A percentile compares a stretch with the other conserved stretches of the same genome.
phyloP scores from a whole-genome alignment of 2,888 invertebrate species.

The Reticulitermes lucifugus region DNA sequence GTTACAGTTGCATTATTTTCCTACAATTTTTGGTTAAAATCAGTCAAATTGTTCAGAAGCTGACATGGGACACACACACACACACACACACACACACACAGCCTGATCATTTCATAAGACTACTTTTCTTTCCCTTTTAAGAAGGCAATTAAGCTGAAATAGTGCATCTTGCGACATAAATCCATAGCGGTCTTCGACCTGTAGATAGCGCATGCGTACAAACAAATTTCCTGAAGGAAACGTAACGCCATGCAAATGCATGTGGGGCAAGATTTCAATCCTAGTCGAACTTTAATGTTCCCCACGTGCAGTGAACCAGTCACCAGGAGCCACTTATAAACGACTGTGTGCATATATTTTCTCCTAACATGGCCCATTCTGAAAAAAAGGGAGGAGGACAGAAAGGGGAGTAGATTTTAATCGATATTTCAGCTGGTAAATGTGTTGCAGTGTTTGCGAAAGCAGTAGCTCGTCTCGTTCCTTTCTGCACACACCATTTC shows the following conservation, averaged over 20 bases:
- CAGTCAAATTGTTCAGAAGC: too few species aligned
- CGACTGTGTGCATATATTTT: conserved; percentile 1
- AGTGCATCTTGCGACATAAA: background rate
- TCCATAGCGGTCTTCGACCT: background rate
- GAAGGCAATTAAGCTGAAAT: background rate
- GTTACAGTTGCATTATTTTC: too few species aligned
- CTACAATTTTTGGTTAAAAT: too few species aligned
- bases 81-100: too few species aligned
- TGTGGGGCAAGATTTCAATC: conserved; percentile 1
- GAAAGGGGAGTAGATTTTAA: background rate
- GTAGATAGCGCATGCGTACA: background rate
- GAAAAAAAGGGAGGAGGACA: background rate
- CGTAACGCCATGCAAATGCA: background rate
- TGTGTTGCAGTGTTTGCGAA: conserved; percentile 1
- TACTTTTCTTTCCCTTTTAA: too few species aligned
- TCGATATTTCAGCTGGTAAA: conserved; percentile 10
- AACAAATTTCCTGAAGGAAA: background rate
- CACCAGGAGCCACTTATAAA: conserved; percentile 1
- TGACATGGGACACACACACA: too few species aligned
- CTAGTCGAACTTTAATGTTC: background rate
- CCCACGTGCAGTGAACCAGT: background rate
- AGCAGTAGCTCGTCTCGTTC: background rate
- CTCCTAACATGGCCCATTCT: background rate
- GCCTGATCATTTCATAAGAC: too few species aligned
- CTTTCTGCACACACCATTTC: conserved; percentile 4